Evolutionary conservation across 1,140 invertebrate genomes (phyloP), one percentile per base, ranked within the genome.

Genomic region (Trachymyrmex septentrionalis): DNA sequence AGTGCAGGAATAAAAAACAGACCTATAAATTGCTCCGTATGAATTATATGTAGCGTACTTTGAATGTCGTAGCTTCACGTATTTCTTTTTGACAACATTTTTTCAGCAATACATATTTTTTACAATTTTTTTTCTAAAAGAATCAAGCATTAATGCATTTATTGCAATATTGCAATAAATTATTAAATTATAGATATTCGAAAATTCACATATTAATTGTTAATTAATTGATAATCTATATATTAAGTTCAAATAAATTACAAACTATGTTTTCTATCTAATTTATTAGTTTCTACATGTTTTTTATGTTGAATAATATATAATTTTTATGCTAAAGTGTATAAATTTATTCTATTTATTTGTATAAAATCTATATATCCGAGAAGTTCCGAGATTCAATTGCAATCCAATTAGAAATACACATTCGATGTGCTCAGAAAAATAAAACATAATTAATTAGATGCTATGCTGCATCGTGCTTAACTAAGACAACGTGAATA

Each of bases 351-450:
- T 55, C 53, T 30, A 30, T 16, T 19, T 66, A 34, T 64, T 14
- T 21, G 10, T 67, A 21, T 67, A 38, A 67, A 67, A 38, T 67
- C n/a, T 67, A 21, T 67, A 21, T 67, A n/a, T 67, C n/a, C 5
- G n/a, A n/a, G 64, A 44, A 38, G 64, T 38, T 67, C 10, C 34
- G 64, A 67, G 64, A 67, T 67, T 38, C 14, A 44, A 21, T 38
- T 38, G 3, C 34, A 44, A 14, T 66, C 19, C n/a, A 67, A 44
- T 67, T 38, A 38, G 3, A 7, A 66, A 21, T n/a, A 66, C 10
- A 66, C 3, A 30, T 64, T 30, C 12, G 3, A 61, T 21, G 2
- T 66, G n/a, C 34, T 61, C 12, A 27, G 14, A 59, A 10, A 21
- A 21, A 30, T 64, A 64, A 64, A 64, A 30, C 14, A 5, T 21